Conservation (phyloP, 2,888 invertebrate genomes). For the Azorinus chamasolen region DNA sequence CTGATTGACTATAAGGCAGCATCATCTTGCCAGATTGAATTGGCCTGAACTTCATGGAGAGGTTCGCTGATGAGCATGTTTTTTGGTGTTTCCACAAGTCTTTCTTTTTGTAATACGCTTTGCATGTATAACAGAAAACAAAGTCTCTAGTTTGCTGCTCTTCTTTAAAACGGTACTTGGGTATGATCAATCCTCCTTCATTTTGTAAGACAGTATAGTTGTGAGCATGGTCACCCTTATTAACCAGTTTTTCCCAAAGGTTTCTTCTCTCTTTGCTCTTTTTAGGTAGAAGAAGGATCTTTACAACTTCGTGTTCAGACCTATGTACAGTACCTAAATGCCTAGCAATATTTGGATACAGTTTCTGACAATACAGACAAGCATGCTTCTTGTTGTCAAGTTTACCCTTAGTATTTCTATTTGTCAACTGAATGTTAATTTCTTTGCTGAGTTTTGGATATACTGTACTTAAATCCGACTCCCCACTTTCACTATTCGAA, state of each 20-base stretch:
- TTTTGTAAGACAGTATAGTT: conserved; percentile 25
- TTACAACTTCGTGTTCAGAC: conserved; percentile 44
- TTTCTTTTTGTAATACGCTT: conserved; percentile 7
- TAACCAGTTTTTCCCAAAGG: conserved; percentile 22
- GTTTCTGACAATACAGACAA: conserved; percentile 39
- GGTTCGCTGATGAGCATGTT: neutral
- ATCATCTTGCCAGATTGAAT: neutral
- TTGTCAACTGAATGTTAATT: too few species aligned
- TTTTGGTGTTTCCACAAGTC: conserved; percentile 40
- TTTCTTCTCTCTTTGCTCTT: conserved; percentile 32
- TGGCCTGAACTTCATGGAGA: neutral
- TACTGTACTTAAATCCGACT: too few species aligned
- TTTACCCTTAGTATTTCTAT: too few species aligned
- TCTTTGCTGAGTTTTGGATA: too few species aligned
- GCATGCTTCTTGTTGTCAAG: conserved; percentile 2
- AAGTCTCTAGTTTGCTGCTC: conserved; percentile 10
- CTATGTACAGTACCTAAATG: conserved; percentile 32
- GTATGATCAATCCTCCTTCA: conserved; percentile 31
- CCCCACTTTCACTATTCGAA: too few species aligned
- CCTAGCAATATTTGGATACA: conserved; percentile 22
- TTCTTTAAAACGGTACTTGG: conserved; percentile 33
- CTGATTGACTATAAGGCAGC: neutral
- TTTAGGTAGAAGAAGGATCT: conserved; percentile 19
- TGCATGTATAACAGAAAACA: conserved; percentile 43
- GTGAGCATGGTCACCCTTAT: conserved; percentile 32